Evolutionary conservation across 2,888 invertebrate species (phyloP).

Genomic region (Sesia bembeciformis): DNA sequence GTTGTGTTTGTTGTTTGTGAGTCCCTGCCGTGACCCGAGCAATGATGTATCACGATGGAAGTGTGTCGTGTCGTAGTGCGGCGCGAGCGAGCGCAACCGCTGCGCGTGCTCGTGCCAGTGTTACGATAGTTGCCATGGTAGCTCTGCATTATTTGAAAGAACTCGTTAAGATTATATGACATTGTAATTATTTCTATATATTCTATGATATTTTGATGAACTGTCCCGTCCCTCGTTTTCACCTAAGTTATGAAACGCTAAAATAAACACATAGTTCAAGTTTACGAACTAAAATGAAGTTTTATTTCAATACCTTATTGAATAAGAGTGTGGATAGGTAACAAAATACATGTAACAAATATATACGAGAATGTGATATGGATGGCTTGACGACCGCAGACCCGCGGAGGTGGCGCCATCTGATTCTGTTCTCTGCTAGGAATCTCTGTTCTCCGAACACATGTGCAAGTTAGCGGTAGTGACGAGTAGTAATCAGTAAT

Average conservation of each 20-base stretch:
- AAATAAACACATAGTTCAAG: slow-evolving; percentile 45
- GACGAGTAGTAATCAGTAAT: too few species aligned
- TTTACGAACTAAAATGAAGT: slow-evolving; percentile 16
- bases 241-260: slow-evolving; percentile 48
- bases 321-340: too few species aligned
- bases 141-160: slow-evolving; percentile 7
- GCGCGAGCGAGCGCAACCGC: background rate
- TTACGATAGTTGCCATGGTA: slow-evolving; percentile 11
- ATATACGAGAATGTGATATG: too few species aligned
- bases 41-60: background rate
- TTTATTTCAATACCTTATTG: slow-evolving; percentile 11
- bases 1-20: background rate
- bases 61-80: background rate
- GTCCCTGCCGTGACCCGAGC: too few species aligned
- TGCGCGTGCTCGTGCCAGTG: slow-evolving; percentile 17
- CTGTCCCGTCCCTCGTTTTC: slow-evolving; percentile 67
- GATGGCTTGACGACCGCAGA: too few species aligned
- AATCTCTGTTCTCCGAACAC: too few species aligned
- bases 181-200: slow-evolving; percentile 11
- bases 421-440: too few species aligned
- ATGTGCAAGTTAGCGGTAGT: too few species aligned
- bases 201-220: slow-evolving; percentile 39
- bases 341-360: too few species aligned
- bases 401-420: too few species aligned
- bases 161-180: slow-evolving; percentile 1